These are phyloP conservation scores for Acanthoscelides obtectus DNA, from an alignment of 2,888 invertebrate species.

Conservation along the genomic window DNA sequence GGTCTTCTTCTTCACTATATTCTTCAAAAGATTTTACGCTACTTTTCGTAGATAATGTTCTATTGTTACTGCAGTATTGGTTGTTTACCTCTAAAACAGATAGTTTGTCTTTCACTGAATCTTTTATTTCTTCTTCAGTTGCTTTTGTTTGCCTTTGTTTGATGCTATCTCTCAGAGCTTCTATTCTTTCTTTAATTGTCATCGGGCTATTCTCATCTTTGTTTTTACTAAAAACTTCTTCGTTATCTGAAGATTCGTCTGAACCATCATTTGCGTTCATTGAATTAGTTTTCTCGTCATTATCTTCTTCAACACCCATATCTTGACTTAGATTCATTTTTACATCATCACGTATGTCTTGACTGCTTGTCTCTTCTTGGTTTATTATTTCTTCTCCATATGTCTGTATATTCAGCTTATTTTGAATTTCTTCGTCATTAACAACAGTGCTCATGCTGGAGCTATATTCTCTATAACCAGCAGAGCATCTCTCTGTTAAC, in stretches of 20 bases:
- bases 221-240: conserved; percentile 16
- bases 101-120: conserved; percentile 32
- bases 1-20: conserved; percentile 54
- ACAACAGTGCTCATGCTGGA: conserved; percentile 30
- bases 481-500: conserved; percentile 22
- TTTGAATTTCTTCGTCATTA: conserved; percentile 6
- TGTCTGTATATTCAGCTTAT: background rate
- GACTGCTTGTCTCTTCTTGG: background rate
- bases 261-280: conserved; percentile 12
- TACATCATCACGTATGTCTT: conserved; percentile 3
- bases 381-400: background rate
- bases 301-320: background rate
- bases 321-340: conserved; percentile 12
- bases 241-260: conserved; percentile 19
- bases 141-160: conserved; percentile 26
- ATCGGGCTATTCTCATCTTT: conserved; percentile 24
- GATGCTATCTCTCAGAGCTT: conserved; percentile 39
- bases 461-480: conserved; percentile 42
- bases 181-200: conserved; percentile 42
- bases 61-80: conserved; percentile 25
- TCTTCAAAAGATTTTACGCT: conserved; percentile 44
- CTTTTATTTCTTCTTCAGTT: conserved; percentile 26
- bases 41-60: conserved; percentile 35
- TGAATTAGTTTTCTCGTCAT: background rate
- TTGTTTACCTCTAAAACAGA: conserved; percentile 25